Evolutionary conservation across 1,140 invertebrate species (phyloP).

Genomic region (Schlechtendalia chinensis): DNA sequence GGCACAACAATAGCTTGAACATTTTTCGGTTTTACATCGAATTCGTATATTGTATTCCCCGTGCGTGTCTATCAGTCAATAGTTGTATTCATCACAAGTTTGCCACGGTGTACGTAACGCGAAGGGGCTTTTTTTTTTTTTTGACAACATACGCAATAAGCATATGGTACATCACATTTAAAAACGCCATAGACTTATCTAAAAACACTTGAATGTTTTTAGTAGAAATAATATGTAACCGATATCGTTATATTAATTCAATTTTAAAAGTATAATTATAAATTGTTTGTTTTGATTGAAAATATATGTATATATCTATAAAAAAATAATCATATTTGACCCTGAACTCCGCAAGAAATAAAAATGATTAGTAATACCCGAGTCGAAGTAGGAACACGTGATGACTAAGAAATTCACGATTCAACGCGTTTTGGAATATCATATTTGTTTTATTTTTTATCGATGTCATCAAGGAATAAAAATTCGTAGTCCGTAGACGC

Average conservation of each 20-base stretch:
- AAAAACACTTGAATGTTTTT: too few species aligned
- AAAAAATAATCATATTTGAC: too few species aligned
- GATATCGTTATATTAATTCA: too few species aligned
- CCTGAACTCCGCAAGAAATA: not conserved
- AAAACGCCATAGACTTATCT: too few species aligned
- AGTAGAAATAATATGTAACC: too few species aligned
- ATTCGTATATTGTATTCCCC: not conserved
- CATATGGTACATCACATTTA: not conserved
- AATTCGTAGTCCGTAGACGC: not conserved
- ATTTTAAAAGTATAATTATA: too few species aligned
- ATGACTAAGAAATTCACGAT: not conserved
- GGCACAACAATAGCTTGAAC: not conserved
- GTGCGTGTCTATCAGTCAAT: not conserved
- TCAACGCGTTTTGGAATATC: not conserved
- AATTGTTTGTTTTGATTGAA: too few species aligned
- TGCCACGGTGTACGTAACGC: not conserved
- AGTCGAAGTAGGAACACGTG: not conserved
- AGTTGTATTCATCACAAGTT: not conserved
- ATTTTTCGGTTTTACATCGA: not conserved
- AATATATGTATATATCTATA: too few species aligned
- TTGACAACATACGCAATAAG: not conserved
- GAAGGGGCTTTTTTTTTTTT: constrained; percentile 1
- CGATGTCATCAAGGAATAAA: not conserved
- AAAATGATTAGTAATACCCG: not conserved
- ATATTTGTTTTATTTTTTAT: too few species aligned